Conservation (phyloP, 2,888 invertebrate genomes). For the Willowsia nigromaculata region DNA sequence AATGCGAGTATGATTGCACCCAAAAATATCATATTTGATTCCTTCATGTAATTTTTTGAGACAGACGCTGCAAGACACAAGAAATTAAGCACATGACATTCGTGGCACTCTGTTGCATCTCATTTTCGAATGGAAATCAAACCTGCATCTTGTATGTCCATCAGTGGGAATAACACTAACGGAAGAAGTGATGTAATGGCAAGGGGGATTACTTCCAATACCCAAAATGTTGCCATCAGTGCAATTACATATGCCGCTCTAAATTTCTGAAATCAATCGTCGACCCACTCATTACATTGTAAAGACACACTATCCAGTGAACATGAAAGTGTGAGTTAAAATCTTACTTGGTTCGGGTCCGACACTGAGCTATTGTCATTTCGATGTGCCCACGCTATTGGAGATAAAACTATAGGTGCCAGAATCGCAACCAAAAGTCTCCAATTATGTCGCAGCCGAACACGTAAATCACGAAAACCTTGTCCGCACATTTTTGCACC, state of each 20-base stretch:
- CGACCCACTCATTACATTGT: neutral
- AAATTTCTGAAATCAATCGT: conserved; percentile 46
- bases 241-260: conserved; percentile 83
- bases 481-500: neutral
- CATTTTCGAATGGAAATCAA: conserved; percentile 78
- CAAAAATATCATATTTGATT: conserved; percentile 78
- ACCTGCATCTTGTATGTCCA: conserved; percentile 86
- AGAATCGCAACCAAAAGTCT: conserved; percentile 86
- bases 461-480: neutral
- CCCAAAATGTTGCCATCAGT: conserved; percentile 91
- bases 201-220: conserved; percentile 89
- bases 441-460: conserved; percentile 82
- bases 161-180: conserved; percentile 89
- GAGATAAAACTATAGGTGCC: conserved; percentile 86
- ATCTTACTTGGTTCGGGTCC: conserved; percentile 39
- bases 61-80: conserved; percentile 37
- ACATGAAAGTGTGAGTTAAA: neutral
- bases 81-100: neutral
- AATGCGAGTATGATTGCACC: conserved; percentile 82
- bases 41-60: conserved; percentile 74
- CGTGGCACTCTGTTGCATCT: neutral
- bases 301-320: neutral
- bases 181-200: conserved; percentile 92
- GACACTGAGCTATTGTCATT: conserved; percentile 13
- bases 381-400: conserved; percentile 79